These are phyloP conservation scores for Microplitis mediator DNA, from an alignment of 1,140 invertebrate species.

Conservation along the genomic window DNA sequence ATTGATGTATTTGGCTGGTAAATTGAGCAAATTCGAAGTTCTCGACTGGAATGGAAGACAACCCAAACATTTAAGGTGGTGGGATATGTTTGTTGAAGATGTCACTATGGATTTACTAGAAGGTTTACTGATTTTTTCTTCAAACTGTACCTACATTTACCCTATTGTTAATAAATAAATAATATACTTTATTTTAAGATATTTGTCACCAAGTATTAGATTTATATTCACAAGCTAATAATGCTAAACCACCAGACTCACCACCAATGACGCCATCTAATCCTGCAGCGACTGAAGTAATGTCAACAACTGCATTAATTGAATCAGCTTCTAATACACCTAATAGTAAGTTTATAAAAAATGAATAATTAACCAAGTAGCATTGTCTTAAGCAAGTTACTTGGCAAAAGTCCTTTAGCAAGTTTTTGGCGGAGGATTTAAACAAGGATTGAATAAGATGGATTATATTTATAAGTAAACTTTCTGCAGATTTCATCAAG, in stretches of 20 bases:
- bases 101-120: conserved; percentile 95
- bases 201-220: conserved; percentile 97
- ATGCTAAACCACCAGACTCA: conserved; percentile 66
- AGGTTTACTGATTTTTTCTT: conserved; percentile 57
- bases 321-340: conserved; percentile 51
- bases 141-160: no score
- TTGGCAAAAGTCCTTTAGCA: background rate
- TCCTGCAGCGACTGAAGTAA: conserved; percentile 48
- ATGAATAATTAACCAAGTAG: background rate
- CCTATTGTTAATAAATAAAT: no score
- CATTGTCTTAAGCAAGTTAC: background rate
- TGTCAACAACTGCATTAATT: conserved; percentile 39
- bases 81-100: conserved; percentile 97
- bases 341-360: conserved; percentile 46
- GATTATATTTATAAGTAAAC: background rate
- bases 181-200: conserved; percentile 65
- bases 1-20: conserved; percentile 94
- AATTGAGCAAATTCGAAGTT: conserved; percentile 94
- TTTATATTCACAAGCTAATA: conserved; percentile 76
- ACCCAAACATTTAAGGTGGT: conserved; percentile 88
- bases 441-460: no score
- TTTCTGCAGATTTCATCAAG: no score
- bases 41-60: conserved; percentile 88
- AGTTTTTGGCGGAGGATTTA: background rate
- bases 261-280: conserved; percentile 64